Percentiles rank a stretch among this genome's conserved stretches.
These are phyloP conservation scores for Hemithea aestivaria DNA, from an alignment of 2,888 invertebrate species.

Conservation along the genomic window DNA sequence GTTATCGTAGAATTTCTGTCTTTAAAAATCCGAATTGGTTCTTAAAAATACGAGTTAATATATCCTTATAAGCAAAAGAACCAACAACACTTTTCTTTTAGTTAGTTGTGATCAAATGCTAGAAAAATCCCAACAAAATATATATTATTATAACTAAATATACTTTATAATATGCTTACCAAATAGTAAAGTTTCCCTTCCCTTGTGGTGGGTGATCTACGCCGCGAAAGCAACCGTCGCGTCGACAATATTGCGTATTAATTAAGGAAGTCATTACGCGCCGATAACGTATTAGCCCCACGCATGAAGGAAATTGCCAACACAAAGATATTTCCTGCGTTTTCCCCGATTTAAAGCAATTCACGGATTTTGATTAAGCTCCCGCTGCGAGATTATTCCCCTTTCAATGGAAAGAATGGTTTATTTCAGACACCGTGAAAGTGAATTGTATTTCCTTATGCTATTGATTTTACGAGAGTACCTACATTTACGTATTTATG, in stretches of 20 bases:
- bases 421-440: conserved; percentile 76
- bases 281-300: conserved; percentile 74
- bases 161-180: no score
- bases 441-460: conserved; percentile 74
- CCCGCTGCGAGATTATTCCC: conserved; percentile 78
- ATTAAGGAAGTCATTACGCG: conserved; percentile 78
- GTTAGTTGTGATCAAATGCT: no score
- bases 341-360: conserved; percentile 79
- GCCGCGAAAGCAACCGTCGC: conserved; percentile 3
- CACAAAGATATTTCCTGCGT: conserved; percentile 78
- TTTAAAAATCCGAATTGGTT: no score
- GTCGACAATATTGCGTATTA: conserved; percentile 69
- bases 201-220: no score
- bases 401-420: conserved; percentile 77
- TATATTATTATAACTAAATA: no score
- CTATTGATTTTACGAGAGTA: conserved; percentile 64
- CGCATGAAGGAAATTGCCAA: conserved; percentile 75
- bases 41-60: no score
- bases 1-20: no score
- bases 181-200: no score
- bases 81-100: no score
- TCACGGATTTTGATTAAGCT: conserved; percentile 78
- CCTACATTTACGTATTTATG: conserved; percentile 34
- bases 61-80: no score
- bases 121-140: no score